Conservation (phyloP, 2,888 invertebrate species). For the Invenusta paracnida region DNA sequence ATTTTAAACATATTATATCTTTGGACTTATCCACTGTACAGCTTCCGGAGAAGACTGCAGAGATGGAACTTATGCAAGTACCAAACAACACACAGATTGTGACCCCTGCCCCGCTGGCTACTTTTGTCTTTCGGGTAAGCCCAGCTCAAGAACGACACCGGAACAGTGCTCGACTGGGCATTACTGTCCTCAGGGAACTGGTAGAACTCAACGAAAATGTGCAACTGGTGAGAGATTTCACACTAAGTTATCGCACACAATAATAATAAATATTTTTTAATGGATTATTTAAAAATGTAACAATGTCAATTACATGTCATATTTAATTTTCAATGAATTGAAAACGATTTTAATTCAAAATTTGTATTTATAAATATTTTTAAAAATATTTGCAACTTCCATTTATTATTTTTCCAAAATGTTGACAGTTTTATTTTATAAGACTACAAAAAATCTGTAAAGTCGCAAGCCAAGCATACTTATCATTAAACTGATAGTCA, state of each 20-base stretch:
- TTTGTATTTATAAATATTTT: neutral
- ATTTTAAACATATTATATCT: neutral
- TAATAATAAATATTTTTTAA: no score
- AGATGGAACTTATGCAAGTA: constrained; percentile 48
- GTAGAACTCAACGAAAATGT: neutral
- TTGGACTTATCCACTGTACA: neutral
- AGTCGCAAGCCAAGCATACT: no score
- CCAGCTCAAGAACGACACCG: constrained; percentile 46
- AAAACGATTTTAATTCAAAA: no score
- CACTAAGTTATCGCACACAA: no score
- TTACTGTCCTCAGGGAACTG: constrained; percentile 52
- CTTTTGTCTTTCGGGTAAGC: constrained; percentile 52
- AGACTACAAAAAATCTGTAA: no score
- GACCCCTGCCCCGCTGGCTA: constrained; percentile 49
- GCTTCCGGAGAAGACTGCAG: constrained; percentile 44
- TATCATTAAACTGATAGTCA: no score
- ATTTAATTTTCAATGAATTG: no score
- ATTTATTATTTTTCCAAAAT: no score
- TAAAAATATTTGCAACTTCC: neutral
- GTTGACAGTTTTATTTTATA: no score
- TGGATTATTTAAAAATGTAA: no score
- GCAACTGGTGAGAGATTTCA: neutral
- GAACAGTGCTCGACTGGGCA: constrained; percentile 52
- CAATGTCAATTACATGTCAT: no score
- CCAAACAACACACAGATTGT: constrained; percentile 49